Percentiles rank a stretch among this genome's conserved stretches.
phyloP scores from a whole-genome alignment of 2,888 invertebrate species.

The Plusia festucae region DNA sequence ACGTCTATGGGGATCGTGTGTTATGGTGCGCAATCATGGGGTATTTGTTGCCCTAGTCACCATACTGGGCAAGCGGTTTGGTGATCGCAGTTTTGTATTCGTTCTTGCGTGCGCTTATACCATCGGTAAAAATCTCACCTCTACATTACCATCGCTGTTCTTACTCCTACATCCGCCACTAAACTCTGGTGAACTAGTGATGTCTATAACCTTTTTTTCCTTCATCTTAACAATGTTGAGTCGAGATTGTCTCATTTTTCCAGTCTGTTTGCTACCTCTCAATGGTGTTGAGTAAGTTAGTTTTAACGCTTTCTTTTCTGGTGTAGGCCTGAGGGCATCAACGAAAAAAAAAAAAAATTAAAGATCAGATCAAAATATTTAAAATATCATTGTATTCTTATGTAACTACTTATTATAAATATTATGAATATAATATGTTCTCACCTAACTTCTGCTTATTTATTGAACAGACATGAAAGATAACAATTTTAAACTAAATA shows the following conservation, averaged over 20 bases:
- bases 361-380: no score
- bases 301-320: slow-evolving; percentile 74
- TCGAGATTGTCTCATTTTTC: slow-evolving; percentile 68
- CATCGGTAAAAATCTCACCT: slow-evolving; percentile 59
- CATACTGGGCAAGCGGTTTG: no score
- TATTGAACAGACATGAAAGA: slow-evolving; percentile 1
- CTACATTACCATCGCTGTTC: slow-evolving; percentile 46
- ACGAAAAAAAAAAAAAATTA: no score
- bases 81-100: no score
- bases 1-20: no score
- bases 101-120: no score
- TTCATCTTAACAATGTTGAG: slow-evolving; percentile 67
- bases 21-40: no score
- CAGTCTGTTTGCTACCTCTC: slow-evolving; percentile 59
- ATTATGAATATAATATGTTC: neutral
- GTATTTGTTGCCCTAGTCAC: no score
- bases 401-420: no score
- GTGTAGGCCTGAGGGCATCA: slow-evolving; percentile 67
- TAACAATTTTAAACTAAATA: neutral
- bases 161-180: slow-evolving; percentile 43
- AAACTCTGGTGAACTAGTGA: slow-evolving; percentile 77
- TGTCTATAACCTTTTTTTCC: slow-evolving; percentile 69
- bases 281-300: slow-evolving; percentile 65
- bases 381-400: no score
- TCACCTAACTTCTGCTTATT: neutral